Conservation (phyloP, 2,797 vertebrate genomes). For the Botia almorhae region DNA sequence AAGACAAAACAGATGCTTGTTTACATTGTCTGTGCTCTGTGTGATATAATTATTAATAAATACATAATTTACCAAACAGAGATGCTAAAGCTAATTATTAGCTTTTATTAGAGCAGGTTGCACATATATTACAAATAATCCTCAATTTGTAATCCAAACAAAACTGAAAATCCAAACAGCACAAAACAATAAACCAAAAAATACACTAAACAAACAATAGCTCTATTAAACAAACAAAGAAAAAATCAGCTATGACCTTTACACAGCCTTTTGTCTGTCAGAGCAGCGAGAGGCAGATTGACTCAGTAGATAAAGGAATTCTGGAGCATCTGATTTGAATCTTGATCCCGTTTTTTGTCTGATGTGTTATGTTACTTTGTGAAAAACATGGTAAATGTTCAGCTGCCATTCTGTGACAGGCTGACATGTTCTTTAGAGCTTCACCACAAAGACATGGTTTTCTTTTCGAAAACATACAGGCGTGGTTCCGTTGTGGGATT, state of each 20-base stretch:
- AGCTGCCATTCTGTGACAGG: constrained; percentile 49
- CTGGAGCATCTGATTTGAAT: not conserved
- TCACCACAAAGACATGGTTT: constrained; percentile 27
- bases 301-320: constrained; percentile 1
- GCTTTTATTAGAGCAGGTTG: too few species aligned
- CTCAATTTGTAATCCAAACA: too few species aligned
- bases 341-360: constrained; percentile 19
- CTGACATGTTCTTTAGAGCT: constrained; percentile 42
- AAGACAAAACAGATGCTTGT: not conserved
- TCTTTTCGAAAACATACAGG: constrained; percentile 33
- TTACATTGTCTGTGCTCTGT: not conserved
- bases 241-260: not conserved
- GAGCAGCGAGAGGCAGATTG: not conserved
- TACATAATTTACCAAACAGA: too few species aligned
- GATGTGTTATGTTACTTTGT: constrained; percentile 21
- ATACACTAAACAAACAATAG: not conserved
- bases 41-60: too few species aligned
- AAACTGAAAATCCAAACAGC: too few species aligned
- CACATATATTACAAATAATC: too few species aligned
- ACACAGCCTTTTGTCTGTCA: constrained; percentile 10
- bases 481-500: constrained; percentile 11
- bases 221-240: not conserved
- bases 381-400: constrained; percentile 22
- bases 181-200: not conserved
- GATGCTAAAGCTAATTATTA: too few species aligned